Percentiles rank a stretch among this genome's conserved stretches.
Conservation (phyloP, 2,888 invertebrate genomes). For the Hydrotaea diabolus region DNA sequence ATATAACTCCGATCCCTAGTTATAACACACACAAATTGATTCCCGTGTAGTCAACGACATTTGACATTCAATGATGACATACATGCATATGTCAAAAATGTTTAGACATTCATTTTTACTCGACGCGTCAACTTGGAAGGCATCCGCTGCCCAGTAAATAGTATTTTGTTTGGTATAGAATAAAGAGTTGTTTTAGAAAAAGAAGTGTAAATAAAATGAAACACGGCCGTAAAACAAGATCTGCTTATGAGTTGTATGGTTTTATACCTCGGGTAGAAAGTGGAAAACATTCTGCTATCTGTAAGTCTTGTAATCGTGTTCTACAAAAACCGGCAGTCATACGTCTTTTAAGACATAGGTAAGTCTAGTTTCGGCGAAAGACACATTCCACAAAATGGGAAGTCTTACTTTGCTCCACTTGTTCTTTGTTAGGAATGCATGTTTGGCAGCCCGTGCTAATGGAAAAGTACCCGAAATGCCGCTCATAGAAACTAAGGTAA, state of each 20-base stretch:
- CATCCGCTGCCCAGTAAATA: not conserved
- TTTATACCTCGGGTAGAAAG: constrained; percentile 54
- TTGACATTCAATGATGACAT: not conserved
- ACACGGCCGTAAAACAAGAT: constrained; percentile 50
- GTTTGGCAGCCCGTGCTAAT: constrained; percentile 35
- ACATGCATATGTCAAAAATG: constrained; percentile 45
- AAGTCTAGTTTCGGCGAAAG: too few species aligned
- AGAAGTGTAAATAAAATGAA: not conserved
- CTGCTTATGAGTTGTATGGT: constrained; percentile 57
- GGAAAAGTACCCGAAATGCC: not conserved
- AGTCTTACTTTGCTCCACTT: not conserved
- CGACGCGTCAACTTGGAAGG: constrained; percentile 55
- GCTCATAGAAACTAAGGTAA: not conserved
- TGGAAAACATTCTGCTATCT: constrained; percentile 64
- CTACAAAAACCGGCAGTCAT: constrained; percentile 64
- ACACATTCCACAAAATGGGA: too few species aligned
- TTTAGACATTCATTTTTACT: constrained; percentile 60
- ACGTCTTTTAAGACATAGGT: constrained; percentile 66
- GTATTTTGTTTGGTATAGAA: too few species aligned
- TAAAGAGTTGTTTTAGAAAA: too few species aligned
- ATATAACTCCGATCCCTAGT: too few species aligned
- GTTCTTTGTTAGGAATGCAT: constrained; percentile 47
- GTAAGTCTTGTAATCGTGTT: constrained; percentile 61
- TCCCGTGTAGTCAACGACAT: too few species aligned
- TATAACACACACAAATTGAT: too few species aligned